phyloP scores from a whole-genome alignment of 2,797 vertebrate species.

The Danio jaintianensis region DNA sequence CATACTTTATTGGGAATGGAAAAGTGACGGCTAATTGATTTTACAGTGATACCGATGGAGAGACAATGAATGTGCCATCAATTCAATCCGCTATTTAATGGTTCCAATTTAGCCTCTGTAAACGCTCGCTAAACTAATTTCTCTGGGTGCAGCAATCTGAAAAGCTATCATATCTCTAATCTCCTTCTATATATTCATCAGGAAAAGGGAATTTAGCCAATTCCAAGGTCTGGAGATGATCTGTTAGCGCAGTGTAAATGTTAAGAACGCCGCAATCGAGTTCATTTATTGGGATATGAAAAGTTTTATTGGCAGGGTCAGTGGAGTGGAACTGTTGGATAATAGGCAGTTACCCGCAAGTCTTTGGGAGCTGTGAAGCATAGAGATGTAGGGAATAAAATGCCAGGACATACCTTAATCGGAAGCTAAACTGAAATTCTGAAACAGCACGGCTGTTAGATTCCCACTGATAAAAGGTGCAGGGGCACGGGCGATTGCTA shows the following conservation, averaged over 20 bases:
- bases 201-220: slow-evolving; percentile 99
- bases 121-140: slow-evolving; percentile 99
- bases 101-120: slow-evolving; percentile 99
- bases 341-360: slow-evolving; percentile 99
- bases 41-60: slow-evolving; percentile 99
- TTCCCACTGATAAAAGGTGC: slow-evolving; percentile 86
- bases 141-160: slow-evolving; percentile 99
- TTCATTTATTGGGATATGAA: slow-evolving; percentile 99
- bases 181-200: slow-evolving; percentile 99
- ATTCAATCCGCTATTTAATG: slow-evolving; percentile 99
- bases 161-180: slow-evolving; percentile 99
- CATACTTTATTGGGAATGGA: slow-evolving; percentile 98
- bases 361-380: slow-evolving; percentile 95
- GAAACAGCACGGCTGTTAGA: slow-evolving; percentile 86
- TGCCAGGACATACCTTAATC: slow-evolving; percentile 99
- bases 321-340: slow-evolving; percentile 98
- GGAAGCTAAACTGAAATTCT: slow-evolving; percentile 97
- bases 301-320: slow-evolving; percentile 99
- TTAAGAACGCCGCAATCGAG: slow-evolving; percentile 99
- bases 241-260: slow-evolving; percentile 99
- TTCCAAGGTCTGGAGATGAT: slow-evolving; percentile 99
- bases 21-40: slow-evolving; percentile 99
- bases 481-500: slow-evolving; percentile 84
- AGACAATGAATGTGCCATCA: slow-evolving; percentile 99
- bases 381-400: slow-evolving; percentile 99